phyloP scores from a whole-genome alignment of 2,113 vertebrate species.

The Oncorhynchus masou region DNA sequence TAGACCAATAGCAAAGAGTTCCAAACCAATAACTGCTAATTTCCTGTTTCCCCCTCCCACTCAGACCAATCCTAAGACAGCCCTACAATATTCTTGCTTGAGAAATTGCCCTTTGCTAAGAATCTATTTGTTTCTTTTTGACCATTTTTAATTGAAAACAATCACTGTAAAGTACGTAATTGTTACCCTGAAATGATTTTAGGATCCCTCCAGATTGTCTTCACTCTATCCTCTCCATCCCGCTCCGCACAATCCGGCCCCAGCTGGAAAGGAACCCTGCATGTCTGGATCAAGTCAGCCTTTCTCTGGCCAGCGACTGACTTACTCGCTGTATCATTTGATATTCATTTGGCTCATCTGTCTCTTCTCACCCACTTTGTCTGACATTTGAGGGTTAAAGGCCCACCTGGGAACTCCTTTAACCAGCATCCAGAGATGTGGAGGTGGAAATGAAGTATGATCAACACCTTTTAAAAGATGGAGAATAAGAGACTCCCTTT shows the following conservation, averaged over 20 bases:
- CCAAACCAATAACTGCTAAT: too few species aligned
- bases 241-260: slow-evolving; percentile 23
- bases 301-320: slow-evolving; percentile 31
- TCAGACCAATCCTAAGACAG: too few species aligned
- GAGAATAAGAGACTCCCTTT: neutral
- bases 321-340: slow-evolving; percentile 64
- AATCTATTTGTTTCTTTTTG: neutral
- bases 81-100: too few species aligned
- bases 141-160: too few species aligned
- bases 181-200: too few species aligned
- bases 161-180: too few species aligned
- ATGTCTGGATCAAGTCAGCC: slow-evolving; percentile 11
- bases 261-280: slow-evolving; percentile 20
- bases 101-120: too few species aligned
- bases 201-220: slow-evolving; percentile 46
- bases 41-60: too few species aligned
- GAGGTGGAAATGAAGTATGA: slow-evolving; percentile 51
- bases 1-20: too few species aligned
- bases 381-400: slow-evolving; percentile 69
- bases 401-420: slow-evolving; percentile 68
- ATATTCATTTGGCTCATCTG: slow-evolving; percentile 65
- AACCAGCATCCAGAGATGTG: slow-evolving; percentile 46
- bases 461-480: slow-evolving; percentile 16
- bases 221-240: neutral
- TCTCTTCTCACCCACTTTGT: slow-evolving; percentile 14